phyloP scores from a whole-genome alignment of 2,113 vertebrate species.

The Odontesthes bonariensis region DNA sequence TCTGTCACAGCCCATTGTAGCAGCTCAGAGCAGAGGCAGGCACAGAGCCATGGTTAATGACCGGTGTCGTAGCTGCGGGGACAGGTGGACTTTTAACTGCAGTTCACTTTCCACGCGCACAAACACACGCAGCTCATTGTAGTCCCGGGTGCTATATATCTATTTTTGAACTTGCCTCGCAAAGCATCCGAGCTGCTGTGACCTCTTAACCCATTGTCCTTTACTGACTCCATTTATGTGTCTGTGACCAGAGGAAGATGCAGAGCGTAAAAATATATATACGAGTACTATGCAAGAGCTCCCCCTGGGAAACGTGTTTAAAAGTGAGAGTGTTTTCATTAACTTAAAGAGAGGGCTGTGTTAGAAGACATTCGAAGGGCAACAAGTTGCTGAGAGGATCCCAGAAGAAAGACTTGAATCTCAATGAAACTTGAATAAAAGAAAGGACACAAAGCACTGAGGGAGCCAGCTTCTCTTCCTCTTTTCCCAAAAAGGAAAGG shows the following conservation, averaged over 20 bases:
- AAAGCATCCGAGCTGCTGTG: conserved; percentile 63
- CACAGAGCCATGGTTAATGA: conserved; percentile 45
- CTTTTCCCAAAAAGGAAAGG: conserved; percentile 62
- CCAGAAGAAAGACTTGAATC: background rate
- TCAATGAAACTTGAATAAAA: conserved; percentile 1
- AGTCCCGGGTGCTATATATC: conserved; percentile 32
- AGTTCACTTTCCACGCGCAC: conserved; percentile 45
- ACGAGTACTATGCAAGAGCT: conserved; percentile 4
- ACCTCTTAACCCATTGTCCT: conserved; percentile 62
- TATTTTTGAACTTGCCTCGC: conserved; percentile 77
- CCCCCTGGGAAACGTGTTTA: background rate
- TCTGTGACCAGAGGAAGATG: background rate
- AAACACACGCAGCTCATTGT: conserved; percentile 57
- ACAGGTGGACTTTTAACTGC: conserved; percentile 71
- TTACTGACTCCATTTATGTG: conserved; percentile 3
- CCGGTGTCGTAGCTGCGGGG: conserved; percentile 23
- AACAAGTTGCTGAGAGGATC: background rate
- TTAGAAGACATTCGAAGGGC: background rate
- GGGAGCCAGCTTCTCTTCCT: background rate
- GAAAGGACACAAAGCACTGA: background rate
- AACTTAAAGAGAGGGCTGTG: background rate
- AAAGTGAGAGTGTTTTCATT: background rate
- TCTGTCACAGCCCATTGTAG: background rate
- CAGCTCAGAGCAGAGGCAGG: conserved; percentile 19
- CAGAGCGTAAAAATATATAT: conserved; percentile 8